Conservation (phyloP, 2,888 invertebrate species). For the Aspidiotus rigidus region DNA sequence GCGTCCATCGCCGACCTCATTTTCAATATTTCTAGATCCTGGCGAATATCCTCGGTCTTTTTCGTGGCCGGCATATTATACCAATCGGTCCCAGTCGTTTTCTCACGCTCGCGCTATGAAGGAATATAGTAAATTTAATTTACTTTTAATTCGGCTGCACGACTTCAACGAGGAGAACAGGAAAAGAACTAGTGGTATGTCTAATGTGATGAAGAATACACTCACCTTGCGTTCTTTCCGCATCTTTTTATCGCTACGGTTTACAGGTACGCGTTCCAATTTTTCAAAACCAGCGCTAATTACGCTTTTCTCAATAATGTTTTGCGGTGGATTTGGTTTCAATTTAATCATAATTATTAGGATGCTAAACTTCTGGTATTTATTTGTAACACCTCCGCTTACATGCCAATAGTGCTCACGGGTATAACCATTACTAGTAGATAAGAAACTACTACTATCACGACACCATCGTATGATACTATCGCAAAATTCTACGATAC, state of each 20-base stretch:
- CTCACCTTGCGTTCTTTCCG: constrained; percentile 51
- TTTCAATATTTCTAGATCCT: constrained; percentile 78
- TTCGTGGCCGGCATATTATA: constrained; percentile 81
- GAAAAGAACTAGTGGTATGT: constrained; percentile 25
- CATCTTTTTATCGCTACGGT: constrained; percentile 51
- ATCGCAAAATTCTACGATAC: no score
- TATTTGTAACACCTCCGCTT: no score
- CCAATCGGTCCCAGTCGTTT: constrained; percentile 81
- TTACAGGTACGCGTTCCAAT: constrained; percentile 52
- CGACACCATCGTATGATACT: no score
- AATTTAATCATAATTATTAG: constrained; percentile 10
- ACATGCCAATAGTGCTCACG: no score
- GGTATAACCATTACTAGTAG: no score
- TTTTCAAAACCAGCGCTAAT: constrained; percentile 59
- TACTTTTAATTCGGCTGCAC: background rate
- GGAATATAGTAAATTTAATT: constrained; percentile 8
- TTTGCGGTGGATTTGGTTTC: background rate
- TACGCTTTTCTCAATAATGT: constrained; percentile 52
- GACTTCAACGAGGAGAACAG: background rate
- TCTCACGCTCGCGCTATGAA: constrained; percentile 57
- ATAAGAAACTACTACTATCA: no score
- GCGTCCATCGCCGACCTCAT: constrained; percentile 89
- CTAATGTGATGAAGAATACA: constrained; percentile 1
- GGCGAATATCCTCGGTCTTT: constrained; percentile 75
- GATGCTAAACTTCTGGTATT: no score